phyloP scores from a whole-genome alignment of 2,888 invertebrate species.

The Ophion obscuratus region DNA sequence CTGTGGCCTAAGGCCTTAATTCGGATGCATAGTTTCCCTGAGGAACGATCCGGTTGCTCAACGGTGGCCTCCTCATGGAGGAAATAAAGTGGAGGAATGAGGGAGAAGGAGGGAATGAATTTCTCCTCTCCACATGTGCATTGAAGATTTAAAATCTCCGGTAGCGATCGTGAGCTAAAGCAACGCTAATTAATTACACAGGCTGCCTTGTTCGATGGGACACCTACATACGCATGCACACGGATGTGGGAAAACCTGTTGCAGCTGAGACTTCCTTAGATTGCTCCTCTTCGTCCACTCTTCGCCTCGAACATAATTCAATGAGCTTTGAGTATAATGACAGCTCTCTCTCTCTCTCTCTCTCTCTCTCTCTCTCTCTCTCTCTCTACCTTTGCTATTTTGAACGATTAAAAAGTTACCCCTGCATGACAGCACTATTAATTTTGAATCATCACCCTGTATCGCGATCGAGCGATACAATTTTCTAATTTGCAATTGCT shows the following conservation, averaged over 20 bases:
- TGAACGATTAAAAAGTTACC: no score
- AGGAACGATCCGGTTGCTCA: no score
- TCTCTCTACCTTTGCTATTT: not conserved
- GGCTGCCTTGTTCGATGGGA: slow-evolving; percentile 33
- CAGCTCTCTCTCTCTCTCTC: not conserved
- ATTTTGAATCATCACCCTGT: slow-evolving; percentile 28
- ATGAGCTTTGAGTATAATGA: slow-evolving; percentile 40
- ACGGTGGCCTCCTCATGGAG: slow-evolving; percentile 37
- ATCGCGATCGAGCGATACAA: slow-evolving; percentile 6
- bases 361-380: not conserved
- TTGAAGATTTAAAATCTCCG: slow-evolving; percentile 61
- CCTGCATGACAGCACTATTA: not conserved
- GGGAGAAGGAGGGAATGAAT: slow-evolving; percentile 15
- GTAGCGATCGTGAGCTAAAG: slow-evolving; percentile 60
- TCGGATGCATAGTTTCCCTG: no score
- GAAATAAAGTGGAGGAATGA: not conserved
- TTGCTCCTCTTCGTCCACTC: not conserved
- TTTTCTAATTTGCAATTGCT: slow-evolving; percentile 21
- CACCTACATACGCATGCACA: slow-evolving; percentile 5
- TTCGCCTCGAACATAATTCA: slow-evolving; percentile 6
- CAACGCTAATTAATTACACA: slow-evolving; percentile 60
- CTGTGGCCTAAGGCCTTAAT: no score
- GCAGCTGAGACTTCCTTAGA: slow-evolving; percentile 37
- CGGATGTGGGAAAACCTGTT: slow-evolving; percentile 51
- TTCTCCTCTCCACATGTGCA: slow-evolving; percentile 27